Percentiles rank a stretch among this genome's conserved stretches.
These are phyloP conservation scores for Cydia splendana DNA, from an alignment of 1,140 invertebrate genomes.

Conservation along the genomic window DNA sequence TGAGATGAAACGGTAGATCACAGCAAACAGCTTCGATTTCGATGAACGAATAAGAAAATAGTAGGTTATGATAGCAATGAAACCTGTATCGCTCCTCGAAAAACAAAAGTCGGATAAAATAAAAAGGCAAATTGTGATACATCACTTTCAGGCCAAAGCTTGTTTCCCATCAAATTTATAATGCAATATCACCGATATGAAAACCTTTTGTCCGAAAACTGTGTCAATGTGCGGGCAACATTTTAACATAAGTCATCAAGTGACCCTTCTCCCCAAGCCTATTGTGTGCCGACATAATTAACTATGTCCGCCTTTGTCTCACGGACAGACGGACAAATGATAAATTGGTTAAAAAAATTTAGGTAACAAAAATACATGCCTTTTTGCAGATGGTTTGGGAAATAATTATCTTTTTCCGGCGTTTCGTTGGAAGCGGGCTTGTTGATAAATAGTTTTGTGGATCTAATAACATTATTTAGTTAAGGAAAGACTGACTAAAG, in stretches of 20 bases:
- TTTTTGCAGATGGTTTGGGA: conserved; percentile 26
- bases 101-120: too few species aligned
- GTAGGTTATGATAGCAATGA: too few species aligned
- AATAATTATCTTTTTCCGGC: conserved; percentile 32
- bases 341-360: conserved; percentile 30
- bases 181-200: conserved; percentile 7
- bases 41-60: too few species aligned
- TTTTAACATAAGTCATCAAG: conserved; percentile 32
- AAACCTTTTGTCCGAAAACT: conserved; percentile 12
- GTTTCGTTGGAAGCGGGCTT: neutral
- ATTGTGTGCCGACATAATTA: conserved; percentile 29
- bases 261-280: conserved; percentile 17
- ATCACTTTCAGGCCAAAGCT: neutral
- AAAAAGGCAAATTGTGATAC: neutral
- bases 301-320: conserved; percentile 28
- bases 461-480: conserved; percentile 7
- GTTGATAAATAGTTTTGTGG: neutral
- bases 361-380: conserved; percentile 30
- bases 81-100: too few species aligned
- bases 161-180: conserved; percentile 10
- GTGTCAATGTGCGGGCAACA: conserved; percentile 25
- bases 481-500: neutral
- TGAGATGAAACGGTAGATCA: too few species aligned
- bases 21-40: too few species aligned
- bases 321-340: conserved; percentile 29